phyloP scores from a whole-genome alignment of 2,797 vertebrate species.

The Mallotus villosus region DNA sequence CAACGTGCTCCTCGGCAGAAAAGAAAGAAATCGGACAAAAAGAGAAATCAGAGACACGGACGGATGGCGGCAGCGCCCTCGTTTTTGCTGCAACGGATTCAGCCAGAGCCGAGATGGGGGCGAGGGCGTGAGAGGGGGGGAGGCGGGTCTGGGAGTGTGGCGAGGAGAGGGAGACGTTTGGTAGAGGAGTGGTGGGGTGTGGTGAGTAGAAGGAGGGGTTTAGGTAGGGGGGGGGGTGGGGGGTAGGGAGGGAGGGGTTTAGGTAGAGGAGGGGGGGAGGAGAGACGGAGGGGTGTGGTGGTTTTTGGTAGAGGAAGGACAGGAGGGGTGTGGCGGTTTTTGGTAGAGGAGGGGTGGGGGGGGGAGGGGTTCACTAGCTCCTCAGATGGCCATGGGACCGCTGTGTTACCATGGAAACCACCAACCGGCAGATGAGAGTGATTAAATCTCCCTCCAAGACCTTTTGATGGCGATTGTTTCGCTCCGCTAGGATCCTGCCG shows the following conservation, averaged over 20 bases:
- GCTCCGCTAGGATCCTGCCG: not conserved
- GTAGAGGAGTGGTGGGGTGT: not conserved
- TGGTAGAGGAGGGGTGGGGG: not conserved
- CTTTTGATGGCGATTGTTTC: constrained; percentile 14
- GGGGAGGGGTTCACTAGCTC: constrained; percentile 9
- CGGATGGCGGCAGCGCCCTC: too few species aligned
- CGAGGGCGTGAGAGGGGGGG: too few species aligned
- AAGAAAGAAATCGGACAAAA: too few species aligned
- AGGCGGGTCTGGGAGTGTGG: too few species aligned
- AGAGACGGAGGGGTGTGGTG: not conserved
- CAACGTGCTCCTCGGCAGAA: too few species aligned
- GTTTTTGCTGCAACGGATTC: too few species aligned
- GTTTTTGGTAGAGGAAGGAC: not conserved
- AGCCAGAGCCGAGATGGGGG: too few species aligned
- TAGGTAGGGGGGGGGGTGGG: too few species aligned
- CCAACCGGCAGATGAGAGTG: constrained; percentile 9
- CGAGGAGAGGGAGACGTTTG: not conserved
- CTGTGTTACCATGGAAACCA: constrained; percentile 19
- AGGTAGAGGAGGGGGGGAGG: too few species aligned
- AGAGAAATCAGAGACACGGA: too few species aligned
- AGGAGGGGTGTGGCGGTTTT: not conserved
- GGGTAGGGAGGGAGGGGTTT: too few species aligned
- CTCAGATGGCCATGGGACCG: constrained; percentile 21
- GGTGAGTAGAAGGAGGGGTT: not conserved
- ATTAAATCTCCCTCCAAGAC: constrained; percentile 11